Percentiles rank a stretch among this genome's conserved stretches.
phyloP scores from a whole-genome alignment of 2,797 vertebrate genomes.

The Rallus crepitans region DNA sequence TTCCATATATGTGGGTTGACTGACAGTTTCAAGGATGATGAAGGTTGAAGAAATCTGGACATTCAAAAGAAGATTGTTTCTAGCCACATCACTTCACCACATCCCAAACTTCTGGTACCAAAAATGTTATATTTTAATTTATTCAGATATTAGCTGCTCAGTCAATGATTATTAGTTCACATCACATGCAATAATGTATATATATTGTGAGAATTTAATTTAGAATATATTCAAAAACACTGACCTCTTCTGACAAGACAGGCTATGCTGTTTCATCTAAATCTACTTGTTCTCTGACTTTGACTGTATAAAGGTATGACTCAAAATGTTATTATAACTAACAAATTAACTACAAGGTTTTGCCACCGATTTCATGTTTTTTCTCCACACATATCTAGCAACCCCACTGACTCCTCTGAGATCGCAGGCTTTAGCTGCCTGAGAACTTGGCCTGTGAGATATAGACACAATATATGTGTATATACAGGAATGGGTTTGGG shows the following conservation, averaged over 20 bases:
- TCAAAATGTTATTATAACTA: not conserved
- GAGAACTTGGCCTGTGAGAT: not conserved
- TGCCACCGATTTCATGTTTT: not conserved
- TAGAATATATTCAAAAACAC: not conserved
- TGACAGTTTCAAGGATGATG: not conserved
- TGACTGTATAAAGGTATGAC: not conserved
- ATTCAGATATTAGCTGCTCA: not conserved
- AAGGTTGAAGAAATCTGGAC: not conserved
- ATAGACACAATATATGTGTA: not conserved
- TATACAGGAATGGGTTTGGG: not conserved
- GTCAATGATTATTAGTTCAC: accelerated
- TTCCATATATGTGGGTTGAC: not conserved
- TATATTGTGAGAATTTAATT: not conserved
- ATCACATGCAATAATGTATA: not conserved
- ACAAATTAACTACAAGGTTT: not conserved
- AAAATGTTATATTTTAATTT: not conserved
- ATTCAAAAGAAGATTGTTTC: not conserved
- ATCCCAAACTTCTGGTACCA: not conserved
- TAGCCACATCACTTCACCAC: not conserved
- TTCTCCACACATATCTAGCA: not conserved
- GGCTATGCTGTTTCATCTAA: not conserved
- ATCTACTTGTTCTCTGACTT: not conserved
- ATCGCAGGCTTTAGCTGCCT: not conserved
- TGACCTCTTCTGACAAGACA: not conserved
- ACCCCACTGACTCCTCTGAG: not conserved